Evolutionary conservation across 2,888 invertebrate genomes (phyloP).

Genomic region (Helicoverpa assulta): DNA sequence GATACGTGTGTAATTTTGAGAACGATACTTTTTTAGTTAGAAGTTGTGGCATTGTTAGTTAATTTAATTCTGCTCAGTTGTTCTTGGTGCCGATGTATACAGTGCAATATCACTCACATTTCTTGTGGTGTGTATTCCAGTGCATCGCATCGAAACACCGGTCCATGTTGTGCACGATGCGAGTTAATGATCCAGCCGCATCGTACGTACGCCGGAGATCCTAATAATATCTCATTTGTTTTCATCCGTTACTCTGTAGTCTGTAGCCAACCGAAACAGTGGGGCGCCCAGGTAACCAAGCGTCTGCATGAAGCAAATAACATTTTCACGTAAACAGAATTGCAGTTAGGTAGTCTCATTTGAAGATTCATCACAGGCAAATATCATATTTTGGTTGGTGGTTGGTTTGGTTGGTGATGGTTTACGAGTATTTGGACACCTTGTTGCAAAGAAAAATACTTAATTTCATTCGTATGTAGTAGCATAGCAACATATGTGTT

Average conservation of each 20-base stretch:
- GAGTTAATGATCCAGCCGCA: conserved; percentile 18
- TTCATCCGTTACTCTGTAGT: conserved; percentile 19
- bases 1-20: conserved; percentile 3
- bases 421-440: not conserved
- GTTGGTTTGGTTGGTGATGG: too few species aligned
- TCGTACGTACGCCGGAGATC: conserved; percentile 7
- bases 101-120: not conserved
- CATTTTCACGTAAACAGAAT: conserved; percentile 29
- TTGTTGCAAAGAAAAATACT: not conserved
- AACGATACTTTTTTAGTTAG: not conserved
- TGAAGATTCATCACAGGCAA: not conserved
- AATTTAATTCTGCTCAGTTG: not conserved
- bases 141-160: conserved; percentile 2
- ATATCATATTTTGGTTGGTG: too few species aligned
- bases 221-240: conserved; percentile 51
- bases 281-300: conserved; percentile 4
- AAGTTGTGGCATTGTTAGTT: not conserved
- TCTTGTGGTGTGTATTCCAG: not conserved
- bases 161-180: conserved; percentile 4
- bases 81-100: not conserved
- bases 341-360: conserved; percentile 3
- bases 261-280: conserved; percentile 11
- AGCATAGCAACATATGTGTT: not conserved
- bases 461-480: too few species aligned
- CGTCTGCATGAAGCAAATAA: conserved; percentile 18